Percentiles rank a stretch among this genome's conserved stretches.
These are phyloP conservation scores for Balaeniceps rex DNA, from an alignment of 2,113 vertebrate genomes.

Conservation along the genomic window DNA sequence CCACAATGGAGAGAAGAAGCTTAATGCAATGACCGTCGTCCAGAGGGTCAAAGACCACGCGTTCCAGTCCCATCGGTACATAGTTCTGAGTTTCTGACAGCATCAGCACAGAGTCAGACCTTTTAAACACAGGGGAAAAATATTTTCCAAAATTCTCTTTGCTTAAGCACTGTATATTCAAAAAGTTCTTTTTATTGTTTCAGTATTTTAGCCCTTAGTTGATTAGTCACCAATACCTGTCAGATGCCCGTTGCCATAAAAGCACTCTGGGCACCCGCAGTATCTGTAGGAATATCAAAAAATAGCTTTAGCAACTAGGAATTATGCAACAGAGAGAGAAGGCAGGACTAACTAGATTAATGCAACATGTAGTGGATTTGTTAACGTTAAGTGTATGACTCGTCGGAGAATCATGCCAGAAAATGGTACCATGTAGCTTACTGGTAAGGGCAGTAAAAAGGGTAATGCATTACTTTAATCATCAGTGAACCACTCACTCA, in stretches of 20 bases:
- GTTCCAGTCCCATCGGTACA: background rate
- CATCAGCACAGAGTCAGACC: background rate
- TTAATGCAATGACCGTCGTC: background rate
- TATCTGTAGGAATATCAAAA: conserved; percentile 9
- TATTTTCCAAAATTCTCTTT: conserved; percentile 29
- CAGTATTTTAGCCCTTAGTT: conserved; percentile 68
- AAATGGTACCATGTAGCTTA: conserved; percentile 59
- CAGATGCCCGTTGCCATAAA: background rate
- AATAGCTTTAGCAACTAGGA: conserved; percentile 50
- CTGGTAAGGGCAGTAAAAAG: conserved; percentile 7
- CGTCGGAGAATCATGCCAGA: background rate
- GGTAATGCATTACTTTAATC: background rate
- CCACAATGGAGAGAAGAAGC: background rate
- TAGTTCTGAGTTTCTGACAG: background rate
- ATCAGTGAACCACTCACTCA: conserved; percentile 6
- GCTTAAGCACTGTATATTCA: conserved; percentile 5
- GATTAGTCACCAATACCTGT: conserved; percentile 49
- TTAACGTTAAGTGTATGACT: conserved; percentile 21
- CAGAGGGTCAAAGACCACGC: background rate
- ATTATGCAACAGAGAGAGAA: conserved; percentile 23
- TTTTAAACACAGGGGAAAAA: background rate
- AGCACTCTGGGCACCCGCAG: background rate
- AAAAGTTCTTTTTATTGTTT: conserved; percentile 37
- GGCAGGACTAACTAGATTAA: conserved; percentile 32
- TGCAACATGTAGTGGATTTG: conserved; percentile 55